Percentiles rank a stretch among this genome's conserved stretches.
These are phyloP conservation scores for Tetragnatha montana DNA, from an alignment of 2,888 invertebrate species.

Conservation along the genomic window DNA sequence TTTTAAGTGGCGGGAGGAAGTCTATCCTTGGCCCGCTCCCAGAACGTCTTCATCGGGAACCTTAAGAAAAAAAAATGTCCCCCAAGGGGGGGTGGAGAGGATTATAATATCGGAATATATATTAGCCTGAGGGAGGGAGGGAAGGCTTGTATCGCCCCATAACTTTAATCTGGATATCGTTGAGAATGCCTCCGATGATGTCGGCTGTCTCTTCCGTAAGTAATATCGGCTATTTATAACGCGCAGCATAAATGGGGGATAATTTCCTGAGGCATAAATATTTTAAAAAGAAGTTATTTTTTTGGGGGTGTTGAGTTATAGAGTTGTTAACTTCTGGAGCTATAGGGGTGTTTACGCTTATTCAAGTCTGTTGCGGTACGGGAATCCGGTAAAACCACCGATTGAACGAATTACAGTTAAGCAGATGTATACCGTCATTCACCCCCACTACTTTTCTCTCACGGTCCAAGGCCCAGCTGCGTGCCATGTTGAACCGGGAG, in stretches of 20 bases:
- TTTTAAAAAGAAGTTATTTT: not conserved
- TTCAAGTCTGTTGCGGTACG: too few relatives aligned
- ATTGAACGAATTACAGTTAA: too few relatives aligned
- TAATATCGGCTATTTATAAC: not conserved
- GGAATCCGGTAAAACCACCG: too few relatives aligned
- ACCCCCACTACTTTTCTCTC: too few relatives aligned
- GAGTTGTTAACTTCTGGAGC: too few relatives aligned
- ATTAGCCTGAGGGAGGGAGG: not conserved
- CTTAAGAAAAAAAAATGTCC: slow-evolving; percentile 38
- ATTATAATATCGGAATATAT: slow-evolving; percentile 8
- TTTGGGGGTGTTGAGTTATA: too few relatives aligned
- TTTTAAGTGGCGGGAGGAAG: slow-evolving; percentile 4
- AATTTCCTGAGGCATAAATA: not conserved
- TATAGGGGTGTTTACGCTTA: too few relatives aligned
- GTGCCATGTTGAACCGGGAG: too few relatives aligned
- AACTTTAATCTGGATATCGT: slow-evolving; percentile 27
- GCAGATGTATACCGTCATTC: too few relatives aligned
- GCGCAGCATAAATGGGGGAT: not conserved
- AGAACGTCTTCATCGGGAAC: slow-evolving; percentile 31
- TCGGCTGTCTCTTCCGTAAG: slow-evolving; percentile 1
- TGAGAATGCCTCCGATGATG: not conserved
- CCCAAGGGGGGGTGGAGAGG: not conserved
- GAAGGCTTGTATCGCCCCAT: slow-evolving; percentile 35
- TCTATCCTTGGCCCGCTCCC: slow-evolving; percentile 23
- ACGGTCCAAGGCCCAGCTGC: too few relatives aligned